Conservation (phyloP, 2,113 vertebrate species). For the Lepus europaeus region DNA sequence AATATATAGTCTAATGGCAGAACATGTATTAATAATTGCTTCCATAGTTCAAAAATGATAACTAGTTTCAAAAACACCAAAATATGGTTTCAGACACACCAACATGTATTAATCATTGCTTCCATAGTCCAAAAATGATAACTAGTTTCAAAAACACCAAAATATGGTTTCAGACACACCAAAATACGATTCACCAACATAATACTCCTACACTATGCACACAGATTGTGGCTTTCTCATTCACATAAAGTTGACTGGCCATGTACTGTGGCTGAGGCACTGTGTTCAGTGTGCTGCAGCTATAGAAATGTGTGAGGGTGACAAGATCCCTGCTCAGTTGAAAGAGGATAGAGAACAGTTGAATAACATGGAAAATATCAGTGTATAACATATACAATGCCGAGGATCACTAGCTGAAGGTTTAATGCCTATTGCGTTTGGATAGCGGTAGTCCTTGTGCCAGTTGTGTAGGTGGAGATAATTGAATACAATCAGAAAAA, state of each 20-base stretch:
- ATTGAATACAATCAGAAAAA: neutral
- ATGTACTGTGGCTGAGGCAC: rapidly evolving
- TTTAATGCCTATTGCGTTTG: neutral
- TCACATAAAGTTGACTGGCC: neutral
- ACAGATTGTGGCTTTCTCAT: neutral
- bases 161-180: neutral
- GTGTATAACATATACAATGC: neutral
- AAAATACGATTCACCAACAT: neutral
- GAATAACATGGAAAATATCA: neutral
- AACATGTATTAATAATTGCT: neutral
- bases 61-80: neutral
- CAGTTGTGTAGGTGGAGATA: neutral
- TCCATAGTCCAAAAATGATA: neutral
- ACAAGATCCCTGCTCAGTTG: neutral
- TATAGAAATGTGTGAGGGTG: neutral
- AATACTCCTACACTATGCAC: neutral
- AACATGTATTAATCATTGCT: neutral
- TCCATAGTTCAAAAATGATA: neutral
- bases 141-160: neutral
- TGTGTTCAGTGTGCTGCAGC: neutral
- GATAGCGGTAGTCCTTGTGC: neutral
- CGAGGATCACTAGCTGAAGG: neutral
- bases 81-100: neutral
- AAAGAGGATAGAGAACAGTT: neutral
- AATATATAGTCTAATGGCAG: neutral